Evolutionary conservation across 2,113 vertebrate species (phyloP).

Genomic region (Neomonachus schauinslandi): DNA sequence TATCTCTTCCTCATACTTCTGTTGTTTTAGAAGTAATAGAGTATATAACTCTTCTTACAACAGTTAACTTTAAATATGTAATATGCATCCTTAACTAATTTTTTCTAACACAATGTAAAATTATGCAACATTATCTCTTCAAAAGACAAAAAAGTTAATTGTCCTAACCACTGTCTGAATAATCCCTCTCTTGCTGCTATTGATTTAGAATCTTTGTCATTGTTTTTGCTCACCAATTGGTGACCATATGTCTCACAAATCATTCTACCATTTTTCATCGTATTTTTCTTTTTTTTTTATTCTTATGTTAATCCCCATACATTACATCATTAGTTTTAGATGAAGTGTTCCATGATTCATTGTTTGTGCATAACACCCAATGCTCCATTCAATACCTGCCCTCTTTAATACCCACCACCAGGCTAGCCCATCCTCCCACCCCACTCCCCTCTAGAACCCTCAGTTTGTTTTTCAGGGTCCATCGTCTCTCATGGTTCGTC

Average conservation of each 20-base stretch:
- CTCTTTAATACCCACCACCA: no score
- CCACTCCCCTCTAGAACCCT: no score
- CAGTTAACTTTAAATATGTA: neutral
- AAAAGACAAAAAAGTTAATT: neutral
- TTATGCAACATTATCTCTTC: neutral
- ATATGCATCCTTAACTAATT: neutral
- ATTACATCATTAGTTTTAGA: no score
- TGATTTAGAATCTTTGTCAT: neutral
- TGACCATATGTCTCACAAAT: neutral
- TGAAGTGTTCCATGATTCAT: no score
- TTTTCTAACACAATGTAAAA: neutral
- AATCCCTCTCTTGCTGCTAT: neutral
- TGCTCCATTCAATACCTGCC: no score
- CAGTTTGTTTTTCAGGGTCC: no score
- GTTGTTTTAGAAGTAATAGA: neutral
- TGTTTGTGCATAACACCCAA: no score
- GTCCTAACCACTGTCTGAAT: neutral
- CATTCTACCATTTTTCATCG: neutral
- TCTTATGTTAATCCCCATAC: no score
- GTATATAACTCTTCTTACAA: neutral
- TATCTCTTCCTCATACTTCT: neutral
- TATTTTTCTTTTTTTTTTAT: no score
- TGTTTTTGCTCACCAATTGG: neutral
- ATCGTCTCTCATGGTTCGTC: no score
- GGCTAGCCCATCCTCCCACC: no score